Base-by-base conservation (phyloP, 2,888 invertebrate genomes). In the Tethea ocularis region DNA sequence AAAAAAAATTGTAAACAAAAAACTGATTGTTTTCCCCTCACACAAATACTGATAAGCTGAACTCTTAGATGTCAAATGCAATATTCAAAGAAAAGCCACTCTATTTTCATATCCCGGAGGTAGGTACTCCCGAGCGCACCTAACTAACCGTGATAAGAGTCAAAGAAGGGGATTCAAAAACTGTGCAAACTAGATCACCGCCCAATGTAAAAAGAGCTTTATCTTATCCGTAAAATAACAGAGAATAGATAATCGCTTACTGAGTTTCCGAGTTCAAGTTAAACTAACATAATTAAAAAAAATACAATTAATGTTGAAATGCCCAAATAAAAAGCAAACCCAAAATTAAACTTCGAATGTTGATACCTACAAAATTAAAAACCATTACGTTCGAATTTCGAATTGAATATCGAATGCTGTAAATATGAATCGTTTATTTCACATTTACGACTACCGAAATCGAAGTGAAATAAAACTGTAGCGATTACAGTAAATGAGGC, bases 61-160 rank as follows among this genome's bases (percentile, higher is more conserved):
- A 80, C 75, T 83, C 81, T 82, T 74, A 78, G 79, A 86, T 83
- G 82, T 84, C 85, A 85, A 86, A 87, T 86, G 82, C 84, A 87
- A 87, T 86, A 84, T 86, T 86, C 83, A 81, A 83, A 82, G 83
- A 81, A 83, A 82, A 76, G 80, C 80, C 80, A 82, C 80, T 86
- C 76, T 80, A 80, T 83, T 84, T 82, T 81, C 76, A 78, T 82
- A 82, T 79, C 77, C 75, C 73, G 63, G 72, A 73, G 81, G n/a
- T 69, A 73, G 81, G n/a, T 69, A 73, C 79, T 83, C 84, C 78
- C 80, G 74, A 66, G 76, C 82, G 83, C 74, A 82, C 66, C 84
- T 88, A 91, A 89, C 87, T 87, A 89, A 91, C 89, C 89, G 87
- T 88, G 87, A 86, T 86, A 83, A 86, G 78, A 86, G 79, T 80